These are phyloP conservation scores for Esox niger DNA, from an alignment of 2,113 vertebrate species.

Conservation along the genomic window DNA sequence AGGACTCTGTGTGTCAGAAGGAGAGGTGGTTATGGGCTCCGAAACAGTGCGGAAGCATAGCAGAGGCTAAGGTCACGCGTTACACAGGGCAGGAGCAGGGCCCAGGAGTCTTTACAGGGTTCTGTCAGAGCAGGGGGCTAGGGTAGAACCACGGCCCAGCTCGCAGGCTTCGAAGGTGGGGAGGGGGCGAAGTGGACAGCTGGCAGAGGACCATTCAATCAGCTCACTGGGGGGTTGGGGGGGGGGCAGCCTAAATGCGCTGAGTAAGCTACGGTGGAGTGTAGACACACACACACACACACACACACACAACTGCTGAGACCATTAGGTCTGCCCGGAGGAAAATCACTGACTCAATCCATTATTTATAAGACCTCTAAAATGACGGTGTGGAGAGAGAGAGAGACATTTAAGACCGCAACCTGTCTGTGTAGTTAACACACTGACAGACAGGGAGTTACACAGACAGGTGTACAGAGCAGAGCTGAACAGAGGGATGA, in stretches of 20 bases:
- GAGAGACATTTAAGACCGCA: neutral
- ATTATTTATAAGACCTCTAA: no score
- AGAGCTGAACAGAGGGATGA: no score
- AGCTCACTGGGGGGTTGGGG: neutral
- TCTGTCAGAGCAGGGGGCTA: neutral
- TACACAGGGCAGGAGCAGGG: neutral
- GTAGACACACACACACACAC: neutral
- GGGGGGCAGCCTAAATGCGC: no score
- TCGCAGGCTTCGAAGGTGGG: neutral
- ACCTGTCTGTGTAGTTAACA: no score
- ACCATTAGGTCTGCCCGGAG: no score
- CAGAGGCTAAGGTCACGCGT: no score
- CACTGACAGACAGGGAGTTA: no score
- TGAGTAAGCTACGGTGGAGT: no score
- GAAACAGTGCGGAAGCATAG: slow-evolving; percentile 1
- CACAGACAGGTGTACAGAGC: no score
- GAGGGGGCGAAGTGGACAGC: neutral
- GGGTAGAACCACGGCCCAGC: neutral
- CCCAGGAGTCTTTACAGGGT: neutral
- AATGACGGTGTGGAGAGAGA: no score
- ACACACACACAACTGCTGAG: no score
- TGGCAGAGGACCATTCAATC: neutral
- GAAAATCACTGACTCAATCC: no score
- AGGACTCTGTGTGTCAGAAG: slow-evolving; percentile 79
- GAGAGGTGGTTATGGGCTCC: slow-evolving; percentile 23